Conservation (phyloP, 2,113 vertebrate genomes). For the Platysternon megacephalum region DNA sequence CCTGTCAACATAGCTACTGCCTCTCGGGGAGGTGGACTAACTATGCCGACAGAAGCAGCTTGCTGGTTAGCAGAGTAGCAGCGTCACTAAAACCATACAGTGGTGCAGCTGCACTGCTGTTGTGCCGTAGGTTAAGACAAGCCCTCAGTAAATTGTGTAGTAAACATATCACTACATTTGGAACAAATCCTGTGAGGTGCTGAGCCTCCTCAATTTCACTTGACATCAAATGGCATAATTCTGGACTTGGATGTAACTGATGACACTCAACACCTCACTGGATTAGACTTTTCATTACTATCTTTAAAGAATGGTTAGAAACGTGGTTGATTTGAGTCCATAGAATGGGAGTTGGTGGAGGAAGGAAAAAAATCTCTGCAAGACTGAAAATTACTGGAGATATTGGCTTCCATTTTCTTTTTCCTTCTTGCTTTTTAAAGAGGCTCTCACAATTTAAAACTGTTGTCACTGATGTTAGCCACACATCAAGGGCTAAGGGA, state of each 20-base stretch:
- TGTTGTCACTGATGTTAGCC: slow-evolving; percentile 18
- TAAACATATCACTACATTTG: rapidly evolving
- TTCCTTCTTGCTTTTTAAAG: slow-evolving; percentile 29
- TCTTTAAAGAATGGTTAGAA: neutral
- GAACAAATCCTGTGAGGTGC: neutral
- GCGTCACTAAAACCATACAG: neutral
- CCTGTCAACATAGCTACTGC: neutral
- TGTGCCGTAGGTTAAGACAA: neutral
- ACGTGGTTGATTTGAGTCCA: neutral
- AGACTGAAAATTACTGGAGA: neutral
- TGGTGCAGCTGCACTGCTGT: too few relatives aligned
- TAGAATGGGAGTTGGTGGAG: neutral
- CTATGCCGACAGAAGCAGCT: neutral
- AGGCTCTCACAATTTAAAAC: slow-evolving; percentile 35
- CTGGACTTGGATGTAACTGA: neutral
- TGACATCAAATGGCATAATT: rapidly evolving
- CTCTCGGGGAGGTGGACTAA: neutral
- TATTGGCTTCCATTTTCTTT: slow-evolving; percentile 24
- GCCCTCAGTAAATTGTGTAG: neutral
- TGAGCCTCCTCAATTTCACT: neutral
- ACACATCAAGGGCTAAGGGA: neutral
- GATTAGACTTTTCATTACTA: neutral
- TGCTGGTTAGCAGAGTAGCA: neutral
- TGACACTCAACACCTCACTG: neutral
- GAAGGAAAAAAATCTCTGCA: neutral